Percentiles rank a stretch among this genome's conserved stretches.
phyloP scores from a whole-genome alignment of 2,797 vertebrate species.

The Gallinago nigripennis region DNA sequence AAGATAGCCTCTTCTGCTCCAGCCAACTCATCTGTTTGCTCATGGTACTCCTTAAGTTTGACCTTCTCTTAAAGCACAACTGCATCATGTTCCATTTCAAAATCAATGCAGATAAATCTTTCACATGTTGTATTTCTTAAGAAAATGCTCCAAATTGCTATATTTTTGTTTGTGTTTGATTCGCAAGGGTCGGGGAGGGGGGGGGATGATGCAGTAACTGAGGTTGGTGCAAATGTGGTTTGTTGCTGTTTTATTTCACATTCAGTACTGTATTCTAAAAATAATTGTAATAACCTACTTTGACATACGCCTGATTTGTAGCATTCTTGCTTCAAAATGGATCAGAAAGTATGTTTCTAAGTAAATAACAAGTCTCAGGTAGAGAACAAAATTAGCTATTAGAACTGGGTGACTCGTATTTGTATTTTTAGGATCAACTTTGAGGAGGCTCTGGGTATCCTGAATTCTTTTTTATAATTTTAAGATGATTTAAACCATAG shows the following conservation, averaged over 20 bases:
- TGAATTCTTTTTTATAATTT: not conserved
- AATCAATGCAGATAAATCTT: constrained; percentile 38
- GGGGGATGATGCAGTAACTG: not conserved
- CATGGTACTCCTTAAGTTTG: constrained; percentile 39
- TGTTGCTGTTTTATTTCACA: not conserved
- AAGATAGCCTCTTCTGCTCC: constrained; percentile 29
- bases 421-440: not conserved
- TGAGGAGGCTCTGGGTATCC: not conserved
- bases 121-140: not conserved
- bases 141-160: constrained; percentile 8
- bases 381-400: not conserved
- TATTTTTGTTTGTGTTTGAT: not conserved
- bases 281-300: not conserved
- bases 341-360: not conserved
- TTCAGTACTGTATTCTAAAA: not conserved
- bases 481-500: not conserved
- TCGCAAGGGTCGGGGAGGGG: not conserved
- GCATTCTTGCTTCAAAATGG: not conserved
- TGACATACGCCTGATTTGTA: not conserved
- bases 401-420: not conserved
- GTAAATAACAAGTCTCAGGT: not conserved
- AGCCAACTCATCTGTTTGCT: constrained; percentile 78
- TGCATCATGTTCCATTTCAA: constrained; percentile 57
- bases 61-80: constrained; percentile 36
- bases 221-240: not conserved